Evolutionary conservation across 2,113 vertebrate genomes (phyloP).

Genomic region (Callocephalon fimbriatum): DNA sequence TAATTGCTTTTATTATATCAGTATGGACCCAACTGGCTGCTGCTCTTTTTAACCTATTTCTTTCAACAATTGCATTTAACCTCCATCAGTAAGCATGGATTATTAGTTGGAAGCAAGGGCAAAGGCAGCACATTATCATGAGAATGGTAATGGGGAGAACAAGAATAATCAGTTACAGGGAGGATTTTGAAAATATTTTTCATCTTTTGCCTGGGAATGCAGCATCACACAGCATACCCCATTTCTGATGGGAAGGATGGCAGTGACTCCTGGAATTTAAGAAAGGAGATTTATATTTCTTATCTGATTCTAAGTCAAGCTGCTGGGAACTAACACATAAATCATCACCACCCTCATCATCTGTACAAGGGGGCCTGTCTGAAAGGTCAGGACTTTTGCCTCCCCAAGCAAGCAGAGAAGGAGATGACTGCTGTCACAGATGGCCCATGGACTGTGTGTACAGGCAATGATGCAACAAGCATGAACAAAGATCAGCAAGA

Average conservation of each 20-base stretch:
- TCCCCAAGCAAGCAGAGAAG: background rate
- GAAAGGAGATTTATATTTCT: background rate
- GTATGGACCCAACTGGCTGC: background rate
- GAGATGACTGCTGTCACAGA: background rate
- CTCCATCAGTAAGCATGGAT: background rate
- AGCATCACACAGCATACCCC: background rate
- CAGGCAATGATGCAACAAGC: background rate
- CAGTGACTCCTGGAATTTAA: background rate
- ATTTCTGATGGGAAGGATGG: background rate
- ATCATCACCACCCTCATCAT: background rate
- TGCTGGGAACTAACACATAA: background rate
- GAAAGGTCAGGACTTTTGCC: background rate
- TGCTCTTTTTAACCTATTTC: conserved; percentile 1
- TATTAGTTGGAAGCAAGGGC: conserved; percentile 6
- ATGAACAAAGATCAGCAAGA: background rate
- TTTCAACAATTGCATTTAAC: conserved; percentile 30
- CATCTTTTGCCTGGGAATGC: background rate
- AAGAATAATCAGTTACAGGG: background rate
- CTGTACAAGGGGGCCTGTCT: background rate
- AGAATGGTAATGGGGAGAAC: background rate
- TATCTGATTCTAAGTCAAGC: background rate
- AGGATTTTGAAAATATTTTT: background rate
- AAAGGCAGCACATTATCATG: background rate
- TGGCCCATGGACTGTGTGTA: background rate
- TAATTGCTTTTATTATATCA: conserved; percentile 20